These are phyloP conservation scores for Ethmia dodecea DNA, from an alignment of 2,888 invertebrate genomes.

Conservation along the genomic window DNA sequence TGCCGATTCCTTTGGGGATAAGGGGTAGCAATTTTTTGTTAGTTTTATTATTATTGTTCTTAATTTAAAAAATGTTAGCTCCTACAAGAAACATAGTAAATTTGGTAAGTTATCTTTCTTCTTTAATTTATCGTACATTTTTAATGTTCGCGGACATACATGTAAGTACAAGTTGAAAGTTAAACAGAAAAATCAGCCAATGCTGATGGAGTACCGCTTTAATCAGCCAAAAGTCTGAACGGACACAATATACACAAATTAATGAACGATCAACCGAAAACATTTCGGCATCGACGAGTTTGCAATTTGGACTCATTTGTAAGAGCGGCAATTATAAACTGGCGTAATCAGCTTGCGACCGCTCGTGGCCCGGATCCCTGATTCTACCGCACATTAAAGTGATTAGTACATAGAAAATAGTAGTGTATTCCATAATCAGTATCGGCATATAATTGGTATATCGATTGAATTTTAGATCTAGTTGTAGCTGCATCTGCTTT, in stretches of 20 bases:
- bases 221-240: slow-evolving; percentile 55
- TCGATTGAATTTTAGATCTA: not conserved
- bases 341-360: slow-evolving; percentile 57
- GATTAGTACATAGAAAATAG: slow-evolving; percentile 25
- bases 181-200: slow-evolving; percentile 4
- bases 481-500: too few species aligned
- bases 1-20: too few species aligned
- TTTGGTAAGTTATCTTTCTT: too few species aligned
- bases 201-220: slow-evolving; percentile 34
- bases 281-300: slow-evolving; percentile 55
- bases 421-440: not conserved
- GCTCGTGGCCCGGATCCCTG: slow-evolving; percentile 35
- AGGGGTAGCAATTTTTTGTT: too few species aligned
- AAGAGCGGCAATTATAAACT: slow-evolving; percentile 67
- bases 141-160: too few species aligned
- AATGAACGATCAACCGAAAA: slow-evolving; percentile 66
- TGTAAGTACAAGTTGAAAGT: too few species aligned
- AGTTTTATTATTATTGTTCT: too few species aligned
- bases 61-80: too few species aligned
- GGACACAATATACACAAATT: slow-evolving; percentile 70
- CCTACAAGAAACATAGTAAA: too few species aligned
- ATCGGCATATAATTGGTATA: not conserved
- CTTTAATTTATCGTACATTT: too few species aligned
- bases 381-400: slow-evolving; percentile 31
- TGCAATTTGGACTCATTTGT: slow-evolving; percentile 62